Evolutionary conservation across 2,888 invertebrate genomes (phyloP).

Genomic region (Eupithecia dodoneata): DNA sequence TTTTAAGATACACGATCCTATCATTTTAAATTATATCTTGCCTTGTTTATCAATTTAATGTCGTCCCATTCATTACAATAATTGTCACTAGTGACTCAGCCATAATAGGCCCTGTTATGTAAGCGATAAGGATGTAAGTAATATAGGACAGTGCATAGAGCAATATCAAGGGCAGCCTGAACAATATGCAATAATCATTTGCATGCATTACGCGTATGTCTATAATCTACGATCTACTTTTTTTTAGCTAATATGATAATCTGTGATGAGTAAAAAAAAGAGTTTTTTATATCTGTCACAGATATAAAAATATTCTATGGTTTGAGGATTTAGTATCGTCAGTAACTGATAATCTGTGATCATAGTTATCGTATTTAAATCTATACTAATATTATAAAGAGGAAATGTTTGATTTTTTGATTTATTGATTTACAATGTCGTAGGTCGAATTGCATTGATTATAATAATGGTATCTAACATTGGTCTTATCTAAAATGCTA

Average conservation of each 20-base stretch:
- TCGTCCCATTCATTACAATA: background rate
- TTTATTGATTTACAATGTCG: no score
- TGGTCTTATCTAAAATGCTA: background rate
- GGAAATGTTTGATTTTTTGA: no score
- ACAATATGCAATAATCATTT: constrained; percentile 1
- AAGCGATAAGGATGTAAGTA: constrained; percentile 1
- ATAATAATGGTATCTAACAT: background rate
- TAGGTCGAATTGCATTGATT: no score
- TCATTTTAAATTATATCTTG: background rate
- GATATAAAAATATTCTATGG: no score
- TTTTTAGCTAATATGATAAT: background rate
- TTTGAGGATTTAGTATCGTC: no score
- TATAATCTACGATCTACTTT: background rate
- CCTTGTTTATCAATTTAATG: background rate
- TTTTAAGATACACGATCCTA: background rate
- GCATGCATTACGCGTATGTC: background rate
- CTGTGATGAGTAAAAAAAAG: no score
- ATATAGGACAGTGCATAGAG: background rate
- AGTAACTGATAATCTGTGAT: no score
- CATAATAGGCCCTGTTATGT: constrained; percentile 2
- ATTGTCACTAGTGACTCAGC: background rate
- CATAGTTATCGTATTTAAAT: no score
- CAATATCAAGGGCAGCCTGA: constrained; percentile 3
- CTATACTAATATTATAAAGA: no score
- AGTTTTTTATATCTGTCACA: no score